Evolutionary conservation across 2,113 vertebrate species (phyloP).

Genomic region (Nibea albiflora): DNA sequence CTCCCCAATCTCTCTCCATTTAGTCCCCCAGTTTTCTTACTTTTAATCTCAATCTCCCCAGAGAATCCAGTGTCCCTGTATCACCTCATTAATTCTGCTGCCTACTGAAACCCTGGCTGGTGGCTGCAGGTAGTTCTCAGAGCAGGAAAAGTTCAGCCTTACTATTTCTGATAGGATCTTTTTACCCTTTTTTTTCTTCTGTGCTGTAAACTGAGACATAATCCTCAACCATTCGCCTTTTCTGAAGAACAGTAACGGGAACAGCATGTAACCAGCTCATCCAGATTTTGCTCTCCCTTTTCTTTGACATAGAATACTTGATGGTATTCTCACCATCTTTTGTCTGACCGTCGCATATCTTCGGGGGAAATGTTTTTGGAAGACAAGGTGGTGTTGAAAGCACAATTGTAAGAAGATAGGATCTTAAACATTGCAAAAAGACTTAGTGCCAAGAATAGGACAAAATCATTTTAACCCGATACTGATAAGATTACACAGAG

Average conservation of each 20-base stretch:
- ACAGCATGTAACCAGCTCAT: conserved; percentile 51
- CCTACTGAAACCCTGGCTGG: conserved; percentile 60
- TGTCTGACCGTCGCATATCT: conserved; percentile 53
- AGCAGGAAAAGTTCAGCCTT: conserved; percentile 53
- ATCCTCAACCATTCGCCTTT: conserved; percentile 37
- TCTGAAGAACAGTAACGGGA: conserved; percentile 43
- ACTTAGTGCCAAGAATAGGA: conserved; percentile 16
- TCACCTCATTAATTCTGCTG: conserved; percentile 71
- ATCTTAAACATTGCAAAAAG: conserved; percentile 52
- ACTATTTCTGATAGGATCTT: conserved; percentile 28
- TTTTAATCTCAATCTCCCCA: conserved; percentile 68
- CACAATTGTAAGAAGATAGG: conserved; percentile 42
- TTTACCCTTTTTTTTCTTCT: conserved; percentile 16
- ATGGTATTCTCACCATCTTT: conserved; percentile 48
- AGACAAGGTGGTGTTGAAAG: conserved; percentile 29
- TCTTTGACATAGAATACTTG: conserved; percentile 42
- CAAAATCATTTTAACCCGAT: conserved; percentile 35
- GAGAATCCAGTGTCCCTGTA: conserved; percentile 62
- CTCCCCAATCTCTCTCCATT: conserved; percentile 36
- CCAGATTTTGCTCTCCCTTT: conserved; percentile 49
- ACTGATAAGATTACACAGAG: conserved; percentile 24
- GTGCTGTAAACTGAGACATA: conserved; percentile 61
- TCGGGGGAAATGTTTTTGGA: conserved; percentile 51
- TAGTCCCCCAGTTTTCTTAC: conserved; percentile 51
- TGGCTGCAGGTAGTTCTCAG: conserved; percentile 60